Conservation (phyloP, 2,797 vertebrate genomes). For the Chrosomus eos region DNA sequence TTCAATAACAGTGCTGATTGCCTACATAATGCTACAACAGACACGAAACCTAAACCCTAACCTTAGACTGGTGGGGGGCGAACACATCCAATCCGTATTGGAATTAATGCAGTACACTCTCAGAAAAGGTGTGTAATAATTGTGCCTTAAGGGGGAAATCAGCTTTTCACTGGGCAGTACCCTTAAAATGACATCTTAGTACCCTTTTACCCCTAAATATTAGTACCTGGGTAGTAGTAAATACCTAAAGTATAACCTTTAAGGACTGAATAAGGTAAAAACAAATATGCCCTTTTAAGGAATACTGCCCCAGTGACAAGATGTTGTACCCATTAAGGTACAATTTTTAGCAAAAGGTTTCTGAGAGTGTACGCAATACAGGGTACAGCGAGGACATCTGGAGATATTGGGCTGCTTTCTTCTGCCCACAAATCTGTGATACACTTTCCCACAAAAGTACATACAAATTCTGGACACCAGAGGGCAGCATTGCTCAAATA, state of each 20-base stretch:
- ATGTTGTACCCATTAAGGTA: neutral
- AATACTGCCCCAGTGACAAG: neutral
- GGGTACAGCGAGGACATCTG: neutral
- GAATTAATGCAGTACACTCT: neutral
- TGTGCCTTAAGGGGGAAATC: neutral
- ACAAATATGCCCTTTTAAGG: no score
- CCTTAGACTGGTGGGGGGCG: neutral
- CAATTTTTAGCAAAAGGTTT: neutral
- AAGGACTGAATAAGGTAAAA: no score
- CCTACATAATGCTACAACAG: neutral
- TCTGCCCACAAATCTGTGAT: neutral
- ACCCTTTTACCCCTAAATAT: neutral
- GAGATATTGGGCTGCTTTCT: neutral
- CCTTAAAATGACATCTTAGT: neutral
- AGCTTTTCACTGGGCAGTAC: neutral
- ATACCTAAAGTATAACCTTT: no score
- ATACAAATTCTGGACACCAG: constrained; percentile 3
- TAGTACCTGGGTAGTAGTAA: no score
- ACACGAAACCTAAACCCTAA: neutral
- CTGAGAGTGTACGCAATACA: neutral
- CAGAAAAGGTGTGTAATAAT: neutral
- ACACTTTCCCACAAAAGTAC: neutral
- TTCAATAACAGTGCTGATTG: neutral
- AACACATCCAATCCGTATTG: neutral
- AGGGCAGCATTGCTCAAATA: constrained; percentile 2